phyloP scores from a whole-genome alignment of 1,140 invertebrate genomes.

The Anastatus disparis region DNA sequence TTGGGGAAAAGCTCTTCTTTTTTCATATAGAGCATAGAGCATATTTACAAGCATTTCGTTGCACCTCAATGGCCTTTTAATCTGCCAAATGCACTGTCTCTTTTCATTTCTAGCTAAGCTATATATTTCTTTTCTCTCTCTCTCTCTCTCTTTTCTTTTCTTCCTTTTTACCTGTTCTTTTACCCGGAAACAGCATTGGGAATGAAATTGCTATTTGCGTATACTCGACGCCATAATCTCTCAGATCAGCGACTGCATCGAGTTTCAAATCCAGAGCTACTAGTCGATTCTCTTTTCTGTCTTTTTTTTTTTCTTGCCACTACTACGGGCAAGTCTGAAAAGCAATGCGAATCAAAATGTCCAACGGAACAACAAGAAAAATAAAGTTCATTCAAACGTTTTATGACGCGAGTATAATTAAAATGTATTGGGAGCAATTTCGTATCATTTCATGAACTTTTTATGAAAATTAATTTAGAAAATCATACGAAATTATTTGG shows the following conservation, averaged over 20 bases:
- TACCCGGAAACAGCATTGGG: background rate
- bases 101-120: background rate
- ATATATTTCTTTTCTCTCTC: too few species aligned
- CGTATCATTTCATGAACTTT: too few species aligned
- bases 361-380: too few species aligned
- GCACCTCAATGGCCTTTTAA: constrained; percentile 51
- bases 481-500: too few species aligned
- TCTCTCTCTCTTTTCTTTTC: too few species aligned
- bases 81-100: constrained; percentile 48
- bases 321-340: background rate
- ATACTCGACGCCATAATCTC: constrained; percentile 51
- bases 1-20: background rate
- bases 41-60: constrained; percentile 50
- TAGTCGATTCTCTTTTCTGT: background rate
- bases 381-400: too few species aligned
- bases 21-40: constrained; percentile 30
- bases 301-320: background rate
- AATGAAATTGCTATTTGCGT: constrained; percentile 46
- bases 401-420: too few species aligned
- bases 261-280: constrained; percentile 11
- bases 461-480: too few species aligned
- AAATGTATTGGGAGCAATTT: too few species aligned
- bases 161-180: too few species aligned
- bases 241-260: constrained; percentile 43
- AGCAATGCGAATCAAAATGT: background rate